phyloP scores from a whole-genome alignment of 2,797 vertebrate species.

The Capromys pilorides region DNA sequence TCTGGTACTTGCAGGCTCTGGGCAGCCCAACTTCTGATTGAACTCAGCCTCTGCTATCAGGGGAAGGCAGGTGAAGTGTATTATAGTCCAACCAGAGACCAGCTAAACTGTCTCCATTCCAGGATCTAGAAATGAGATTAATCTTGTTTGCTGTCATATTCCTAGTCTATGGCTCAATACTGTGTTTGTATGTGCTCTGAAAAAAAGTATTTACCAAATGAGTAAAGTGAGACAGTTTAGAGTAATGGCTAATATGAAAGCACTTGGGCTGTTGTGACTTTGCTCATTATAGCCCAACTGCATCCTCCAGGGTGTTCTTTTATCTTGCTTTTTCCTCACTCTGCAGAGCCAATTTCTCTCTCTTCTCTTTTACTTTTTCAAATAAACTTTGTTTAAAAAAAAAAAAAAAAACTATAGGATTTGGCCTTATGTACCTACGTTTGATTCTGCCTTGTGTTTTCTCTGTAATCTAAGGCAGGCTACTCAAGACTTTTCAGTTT shows the following conservation, averaged over 20 bases:
- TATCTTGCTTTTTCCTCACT: neutral
- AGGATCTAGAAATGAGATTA: neutral
- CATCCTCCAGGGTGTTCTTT: neutral
- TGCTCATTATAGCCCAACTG: neutral
- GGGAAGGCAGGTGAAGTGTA: slow-evolving; percentile 7
- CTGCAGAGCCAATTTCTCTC: neutral
- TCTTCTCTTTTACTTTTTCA: neutral
- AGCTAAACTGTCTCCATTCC: slow-evolving; percentile 27
- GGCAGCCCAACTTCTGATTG: slow-evolving; percentile 19
- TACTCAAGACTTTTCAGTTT: slow-evolving; percentile 33
- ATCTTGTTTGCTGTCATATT: slow-evolving; percentile 30
- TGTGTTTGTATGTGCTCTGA: neutral
- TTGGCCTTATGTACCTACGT: slow-evolving; percentile 38
- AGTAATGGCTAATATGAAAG: neutral
- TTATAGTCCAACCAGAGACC: neutral
- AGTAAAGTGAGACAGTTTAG: neutral
- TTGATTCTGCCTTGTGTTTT: slow-evolving; percentile 56
- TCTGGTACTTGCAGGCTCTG: neutral
- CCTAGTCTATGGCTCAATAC: neutral
- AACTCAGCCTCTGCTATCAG: slow-evolving; percentile 40
- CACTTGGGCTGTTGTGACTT: neutral
- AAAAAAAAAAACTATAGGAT: neutral
- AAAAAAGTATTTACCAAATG: neutral
- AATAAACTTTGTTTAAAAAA: neutral
- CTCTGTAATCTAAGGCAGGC: slow-evolving; percentile 60